A percentile compares a stretch with the other conserved stretches of the same genome.
These are phyloP conservation scores for Kryphioiulus occultus DNA, from an alignment of 2,888 invertebrate genomes.

Conservation along the genomic window DNA sequence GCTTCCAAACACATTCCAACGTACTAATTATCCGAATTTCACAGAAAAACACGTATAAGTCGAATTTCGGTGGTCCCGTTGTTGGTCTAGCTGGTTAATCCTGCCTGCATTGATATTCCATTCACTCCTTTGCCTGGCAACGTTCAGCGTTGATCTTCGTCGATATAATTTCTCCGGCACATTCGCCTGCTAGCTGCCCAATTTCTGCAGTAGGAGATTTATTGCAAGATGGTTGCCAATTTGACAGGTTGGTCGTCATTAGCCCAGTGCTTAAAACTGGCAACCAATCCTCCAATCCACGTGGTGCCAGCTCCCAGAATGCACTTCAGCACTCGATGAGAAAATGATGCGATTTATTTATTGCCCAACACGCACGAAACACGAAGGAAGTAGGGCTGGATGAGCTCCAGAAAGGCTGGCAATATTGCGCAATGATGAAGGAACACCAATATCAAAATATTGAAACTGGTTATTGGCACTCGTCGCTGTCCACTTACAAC, in stretches of 20 bases:
- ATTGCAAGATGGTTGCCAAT: constrained; percentile 24
- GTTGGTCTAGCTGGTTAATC: neutral
- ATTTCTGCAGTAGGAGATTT: neutral
- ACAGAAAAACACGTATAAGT: neutral
- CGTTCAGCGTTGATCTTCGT: neutral
- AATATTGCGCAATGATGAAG: neutral
- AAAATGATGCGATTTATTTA: constrained; percentile 26
- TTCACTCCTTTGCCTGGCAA: neutral
- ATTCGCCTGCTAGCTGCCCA: neutral
- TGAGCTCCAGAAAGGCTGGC: neutral
- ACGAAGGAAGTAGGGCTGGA: neutral
- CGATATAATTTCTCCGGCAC: neutral
- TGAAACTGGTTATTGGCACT: constrained; percentile 13
- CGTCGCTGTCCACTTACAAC: neutral
- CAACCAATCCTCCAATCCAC: neutral
- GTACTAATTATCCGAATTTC: too few species aligned
- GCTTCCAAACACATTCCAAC: too few species aligned
- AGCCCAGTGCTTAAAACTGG: too few species aligned
- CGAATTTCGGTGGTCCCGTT: neutral
- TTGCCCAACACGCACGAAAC: neutral
- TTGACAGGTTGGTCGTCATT: neutral
- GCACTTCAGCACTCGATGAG: neutral
- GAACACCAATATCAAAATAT: neutral
- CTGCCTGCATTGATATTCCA: neutral
- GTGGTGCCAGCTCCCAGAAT: neutral